phyloP scores from a whole-genome alignment of 2,113 vertebrate species.

The Pseudolaguvia tuberculata region DNA sequence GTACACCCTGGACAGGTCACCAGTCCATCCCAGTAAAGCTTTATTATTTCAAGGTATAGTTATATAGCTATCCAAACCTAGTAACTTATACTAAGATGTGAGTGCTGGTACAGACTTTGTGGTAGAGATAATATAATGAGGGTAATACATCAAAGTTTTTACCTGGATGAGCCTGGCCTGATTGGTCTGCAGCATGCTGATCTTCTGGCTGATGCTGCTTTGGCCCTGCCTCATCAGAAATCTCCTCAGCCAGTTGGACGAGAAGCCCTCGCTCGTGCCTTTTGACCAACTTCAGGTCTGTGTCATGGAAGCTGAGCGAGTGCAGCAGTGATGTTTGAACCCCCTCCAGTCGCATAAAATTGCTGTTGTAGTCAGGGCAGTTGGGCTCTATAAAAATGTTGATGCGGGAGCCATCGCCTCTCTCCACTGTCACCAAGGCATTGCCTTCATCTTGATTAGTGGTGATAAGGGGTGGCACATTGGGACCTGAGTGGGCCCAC shows the following conservation, averaged over 20 bases:
- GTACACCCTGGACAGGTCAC: too few relatives aligned
- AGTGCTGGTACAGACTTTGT: neutral
- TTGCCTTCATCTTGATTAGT: slow-evolving; percentile 79
- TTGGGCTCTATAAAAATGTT: slow-evolving; percentile 91
- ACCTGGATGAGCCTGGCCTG: slow-evolving; percentile 84
- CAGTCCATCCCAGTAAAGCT: too few relatives aligned
- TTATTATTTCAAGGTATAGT: neutral
- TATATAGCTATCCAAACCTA: neutral
- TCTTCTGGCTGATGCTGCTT: slow-evolving; percentile 73
- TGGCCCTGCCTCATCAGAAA: slow-evolving; percentile 81
- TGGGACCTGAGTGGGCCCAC: slow-evolving; percentile 63
- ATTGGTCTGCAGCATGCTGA: slow-evolving; percentile 76
- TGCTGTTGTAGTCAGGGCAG: slow-evolving; percentile 75
- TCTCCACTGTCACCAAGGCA: slow-evolving; percentile 84
- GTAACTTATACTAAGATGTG: neutral
- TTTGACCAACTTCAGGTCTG: slow-evolving; percentile 64
- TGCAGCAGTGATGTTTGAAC: slow-evolving; percentile 78
- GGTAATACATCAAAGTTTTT: slow-evolving; percentile 36
- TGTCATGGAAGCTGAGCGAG: slow-evolving; percentile 66
- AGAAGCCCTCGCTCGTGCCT: slow-evolving; percentile 72
- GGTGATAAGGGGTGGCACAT: slow-evolving; percentile 75
- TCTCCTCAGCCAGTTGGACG: slow-evolving; percentile 74
- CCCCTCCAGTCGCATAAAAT: slow-evolving; percentile 76
- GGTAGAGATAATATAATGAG: too few relatives aligned
- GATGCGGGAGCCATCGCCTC: slow-evolving; percentile 78